Conservation (phyloP, 2,888 invertebrate species). For the Melieria omissa region DNA sequence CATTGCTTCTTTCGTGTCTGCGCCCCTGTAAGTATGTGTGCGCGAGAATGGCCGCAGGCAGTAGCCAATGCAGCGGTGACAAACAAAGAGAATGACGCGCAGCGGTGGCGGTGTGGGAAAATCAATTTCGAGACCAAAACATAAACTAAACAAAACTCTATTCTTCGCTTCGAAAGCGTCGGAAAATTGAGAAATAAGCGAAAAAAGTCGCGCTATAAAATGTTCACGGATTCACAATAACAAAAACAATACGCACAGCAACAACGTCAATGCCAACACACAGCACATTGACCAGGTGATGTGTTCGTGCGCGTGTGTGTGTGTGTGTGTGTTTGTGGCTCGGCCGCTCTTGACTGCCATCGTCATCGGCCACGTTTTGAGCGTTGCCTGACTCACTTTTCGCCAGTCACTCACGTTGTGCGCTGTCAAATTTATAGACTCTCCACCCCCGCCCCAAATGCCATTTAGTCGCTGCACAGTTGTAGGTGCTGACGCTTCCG, state of each 20-base stretch:
- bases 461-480: neutral
- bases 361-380: constrained; percentile 6
- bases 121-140: constrained; percentile 36
- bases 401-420: constrained; percentile 23
- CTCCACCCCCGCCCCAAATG: neutral
- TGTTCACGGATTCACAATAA: neutral
- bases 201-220: neutral
- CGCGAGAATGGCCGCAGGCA: too few relatives aligned
- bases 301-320: neutral
- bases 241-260: neutral
- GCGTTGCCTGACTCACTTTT: constrained; percentile 16
- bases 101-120: constrained; percentile 29
- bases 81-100: neutral
- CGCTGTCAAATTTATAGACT: constrained; percentile 21
- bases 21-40: neutral
- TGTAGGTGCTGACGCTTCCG: neutral
- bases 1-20: neutral
- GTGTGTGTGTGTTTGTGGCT: neutral
- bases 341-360: constrained; percentile 5
- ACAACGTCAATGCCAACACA: neutral
- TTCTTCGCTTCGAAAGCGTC: constrained; percentile 11
- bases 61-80: neutral
- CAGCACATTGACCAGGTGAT: neutral
- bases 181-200: neutral
- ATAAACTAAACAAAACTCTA: constrained; percentile 15